A percentile compares a stretch with the other conserved stretches of the same genome.
These are phyloP conservation scores for Chamaedrilus cognettii DNA, from an alignment of 2,888 invertebrate species.

Conservation along the genomic window DNA sequence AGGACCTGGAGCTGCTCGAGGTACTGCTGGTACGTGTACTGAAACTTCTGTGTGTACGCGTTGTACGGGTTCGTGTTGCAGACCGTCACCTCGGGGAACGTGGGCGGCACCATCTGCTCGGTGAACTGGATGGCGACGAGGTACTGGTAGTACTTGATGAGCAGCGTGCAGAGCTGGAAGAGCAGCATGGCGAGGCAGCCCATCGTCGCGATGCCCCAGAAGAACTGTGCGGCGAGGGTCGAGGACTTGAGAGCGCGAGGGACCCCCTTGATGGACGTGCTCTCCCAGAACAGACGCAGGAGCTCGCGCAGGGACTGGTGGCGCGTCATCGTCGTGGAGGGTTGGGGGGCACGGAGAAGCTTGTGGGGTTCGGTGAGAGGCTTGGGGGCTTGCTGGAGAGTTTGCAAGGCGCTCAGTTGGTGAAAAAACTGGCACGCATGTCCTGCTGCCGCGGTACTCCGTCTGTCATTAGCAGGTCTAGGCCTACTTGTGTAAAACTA, in stretches of 20 bases:
- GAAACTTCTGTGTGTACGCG: background rate
- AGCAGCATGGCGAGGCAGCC: background rate
- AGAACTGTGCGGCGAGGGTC: background rate
- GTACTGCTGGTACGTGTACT: background rate
- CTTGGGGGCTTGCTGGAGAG: too few species aligned
- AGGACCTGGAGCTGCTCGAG: background rate
- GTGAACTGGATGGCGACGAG: background rate
- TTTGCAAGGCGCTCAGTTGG: too few species aligned
- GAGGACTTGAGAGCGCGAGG: background rate
- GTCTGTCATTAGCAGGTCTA: too few species aligned
- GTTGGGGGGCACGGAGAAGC: too few species aligned
- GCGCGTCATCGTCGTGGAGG: too few species aligned
- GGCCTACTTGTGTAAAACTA: too few species aligned
- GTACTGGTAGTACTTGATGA: conserved; percentile 1
- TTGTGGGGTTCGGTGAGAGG: too few species aligned
- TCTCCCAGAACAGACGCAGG: background rate
- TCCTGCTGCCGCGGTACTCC: too few species aligned
- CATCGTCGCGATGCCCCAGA: conserved; percentile 1
- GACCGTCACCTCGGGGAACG: conserved; percentile 3
- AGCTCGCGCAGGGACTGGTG: too few species aligned
- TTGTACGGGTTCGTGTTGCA: conserved; percentile 4
- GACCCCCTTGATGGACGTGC: conserved; percentile 3
- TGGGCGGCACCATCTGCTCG: background rate
- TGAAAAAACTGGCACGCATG: too few species aligned
- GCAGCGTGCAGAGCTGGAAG: background rate